Conservation (phyloP, 64 coral and sea anemone genomes). For the Astreopora myriophthalma region DNA sequence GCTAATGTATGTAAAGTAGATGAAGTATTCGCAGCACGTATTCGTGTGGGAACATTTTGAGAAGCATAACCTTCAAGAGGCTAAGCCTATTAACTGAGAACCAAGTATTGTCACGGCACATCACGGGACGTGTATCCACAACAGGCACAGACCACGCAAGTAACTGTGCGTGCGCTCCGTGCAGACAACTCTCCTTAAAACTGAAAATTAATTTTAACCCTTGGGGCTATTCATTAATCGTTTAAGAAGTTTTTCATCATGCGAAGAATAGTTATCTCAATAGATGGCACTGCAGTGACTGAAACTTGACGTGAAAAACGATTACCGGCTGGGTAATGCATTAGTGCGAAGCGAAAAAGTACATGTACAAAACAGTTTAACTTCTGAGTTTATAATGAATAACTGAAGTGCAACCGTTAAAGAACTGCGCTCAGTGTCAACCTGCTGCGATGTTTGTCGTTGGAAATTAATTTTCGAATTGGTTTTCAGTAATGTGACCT, state of each 20-base stretch:
- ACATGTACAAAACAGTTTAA: background rate
- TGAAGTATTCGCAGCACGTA: conserved; percentile 42
- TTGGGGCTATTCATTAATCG: too few relatives aligned
- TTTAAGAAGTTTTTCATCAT: background rate
- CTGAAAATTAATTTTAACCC: background rate
- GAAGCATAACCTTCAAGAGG: background rate
- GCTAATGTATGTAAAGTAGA: conserved; percentile 44
- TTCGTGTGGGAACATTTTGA: conserved; percentile 13
- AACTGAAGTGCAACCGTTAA: background rate
- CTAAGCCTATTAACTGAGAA: background rate
- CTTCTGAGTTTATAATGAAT: background rate
- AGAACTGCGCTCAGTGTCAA: background rate
- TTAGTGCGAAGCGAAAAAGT: too few relatives aligned
- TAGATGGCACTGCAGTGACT: too few relatives aligned
- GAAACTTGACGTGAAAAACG: too few relatives aligned
- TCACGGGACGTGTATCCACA: background rate
- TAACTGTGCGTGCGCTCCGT: background rate
- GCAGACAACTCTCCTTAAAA: background rate
- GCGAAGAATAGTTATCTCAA: too few relatives aligned
- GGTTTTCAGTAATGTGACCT: background rate
- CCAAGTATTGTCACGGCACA: background rate
- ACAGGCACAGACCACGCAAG: background rate
- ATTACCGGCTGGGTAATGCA: too few relatives aligned
- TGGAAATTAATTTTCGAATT: background rate
- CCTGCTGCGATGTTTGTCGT: background rate